Percentiles rank a stretch among this genome's conserved stretches.
Evolutionary conservation across 2,888 invertebrate species (phyloP).

Genomic region (Patella pellucida): DNA sequence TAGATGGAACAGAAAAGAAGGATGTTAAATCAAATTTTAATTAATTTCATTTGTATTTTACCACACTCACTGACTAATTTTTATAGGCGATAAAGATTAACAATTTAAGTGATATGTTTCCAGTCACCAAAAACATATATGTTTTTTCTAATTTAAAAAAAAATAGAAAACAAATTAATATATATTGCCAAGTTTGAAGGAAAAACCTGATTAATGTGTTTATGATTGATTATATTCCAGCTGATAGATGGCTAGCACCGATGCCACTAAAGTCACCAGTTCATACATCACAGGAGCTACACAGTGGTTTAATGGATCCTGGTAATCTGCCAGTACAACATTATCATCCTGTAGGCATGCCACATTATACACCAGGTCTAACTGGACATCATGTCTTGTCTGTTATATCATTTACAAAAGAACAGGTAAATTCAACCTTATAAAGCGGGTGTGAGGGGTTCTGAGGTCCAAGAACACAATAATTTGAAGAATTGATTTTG

Average conservation of each 20-base stretch:
- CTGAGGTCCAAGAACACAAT: too few relatives aligned
- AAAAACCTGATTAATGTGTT: too few relatives aligned
- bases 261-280: background rate
- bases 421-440: constrained; percentile 71
- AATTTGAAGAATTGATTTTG: too few relatives aligned
- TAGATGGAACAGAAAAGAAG: too few relatives aligned
- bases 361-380: constrained; percentile 53
- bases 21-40: too few relatives aligned
- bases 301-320: constrained; percentile 27
- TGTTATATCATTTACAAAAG: constrained; percentile 89
- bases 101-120: too few relatives aligned
- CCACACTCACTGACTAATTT: too few relatives aligned
- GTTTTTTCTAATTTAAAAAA: background rate
- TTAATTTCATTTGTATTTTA: too few relatives aligned
- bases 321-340: constrained; percentile 9
- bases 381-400: constrained; percentile 85
- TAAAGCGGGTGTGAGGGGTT: too few relatives aligned
- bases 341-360: constrained; percentile 42
- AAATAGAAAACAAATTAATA: background rate
- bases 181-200: background rate
- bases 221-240: background rate
- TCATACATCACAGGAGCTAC: constrained; percentile 2
- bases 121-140: background rate
- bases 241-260: background rate
- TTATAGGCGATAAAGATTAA: too few relatives aligned